A percentile compares a stretch with the other conserved stretches of the same genome.
Evolutionary conservation across 2,113 vertebrate species (phyloP).

Genomic region (Jacana jacana): DNA sequence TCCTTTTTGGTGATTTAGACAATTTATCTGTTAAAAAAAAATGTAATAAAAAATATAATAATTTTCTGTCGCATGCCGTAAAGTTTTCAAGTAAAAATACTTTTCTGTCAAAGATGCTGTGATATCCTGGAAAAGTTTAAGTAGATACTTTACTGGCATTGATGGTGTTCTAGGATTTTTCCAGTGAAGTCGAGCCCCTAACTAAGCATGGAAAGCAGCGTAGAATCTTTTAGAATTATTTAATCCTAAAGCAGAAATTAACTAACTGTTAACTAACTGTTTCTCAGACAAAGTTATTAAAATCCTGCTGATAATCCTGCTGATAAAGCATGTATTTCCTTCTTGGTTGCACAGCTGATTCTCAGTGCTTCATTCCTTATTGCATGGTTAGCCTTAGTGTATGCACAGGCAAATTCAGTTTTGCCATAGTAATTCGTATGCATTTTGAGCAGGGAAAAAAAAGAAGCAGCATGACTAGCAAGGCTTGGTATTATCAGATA

Average conservation of each 20-base stretch:
- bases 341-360: not conserved
- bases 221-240: not conserved
- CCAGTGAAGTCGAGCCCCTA: not conserved
- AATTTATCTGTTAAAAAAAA: not conserved
- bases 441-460: not conserved
- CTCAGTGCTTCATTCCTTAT: not conserved
- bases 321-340: slow-evolving; percentile 2
- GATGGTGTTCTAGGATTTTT: not conserved
- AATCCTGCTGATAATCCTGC: not conserved
- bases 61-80: not conserved
- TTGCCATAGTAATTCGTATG: slow-evolving; percentile 17
- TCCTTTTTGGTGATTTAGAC: not conserved
- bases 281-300: not conserved
- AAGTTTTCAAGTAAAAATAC: not conserved
- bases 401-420: slow-evolving; percentile 26
- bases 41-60: not conserved
- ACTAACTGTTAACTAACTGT: not conserved
- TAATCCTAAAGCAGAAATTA: slow-evolving; percentile 1
- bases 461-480: not conserved
- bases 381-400: not conserved
- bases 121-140: not conserved
- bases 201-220: not conserved
- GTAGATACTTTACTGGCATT: not conserved
- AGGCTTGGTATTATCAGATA: not conserved
- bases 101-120: not conserved